Percentiles rank a stretch among this genome's conserved stretches.
Conservation (phyloP, 2,888 invertebrate genomes). For the Agonopterix arenella region DNA sequence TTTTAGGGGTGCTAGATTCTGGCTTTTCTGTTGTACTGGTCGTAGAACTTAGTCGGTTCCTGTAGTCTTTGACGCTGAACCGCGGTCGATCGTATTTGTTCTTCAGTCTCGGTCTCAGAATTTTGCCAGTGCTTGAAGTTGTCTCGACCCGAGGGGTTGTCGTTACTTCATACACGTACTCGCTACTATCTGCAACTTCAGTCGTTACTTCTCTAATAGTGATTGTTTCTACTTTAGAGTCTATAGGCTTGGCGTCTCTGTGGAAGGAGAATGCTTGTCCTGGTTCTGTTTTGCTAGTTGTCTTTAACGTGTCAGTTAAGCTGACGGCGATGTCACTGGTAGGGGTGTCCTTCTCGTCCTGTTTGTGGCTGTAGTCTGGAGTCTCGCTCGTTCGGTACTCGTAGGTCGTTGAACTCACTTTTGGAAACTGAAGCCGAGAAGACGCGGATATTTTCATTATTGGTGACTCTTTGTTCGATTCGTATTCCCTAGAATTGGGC, state of each 20-base stretch:
- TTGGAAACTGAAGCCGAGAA: slow-evolving; percentile 41
- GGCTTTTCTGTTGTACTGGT: slow-evolving; percentile 63
- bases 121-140: slow-evolving; percentile 38
- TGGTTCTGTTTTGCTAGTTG: slow-evolving; percentile 26
- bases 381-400: slow-evolving; percentile 45
- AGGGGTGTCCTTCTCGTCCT: slow-evolving; percentile 72
- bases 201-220: slow-evolving; percentile 37
- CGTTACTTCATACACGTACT: slow-evolving; percentile 34
- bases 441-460: slow-evolving; percentile 70
- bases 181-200: slow-evolving; percentile 28
- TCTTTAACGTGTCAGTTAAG: slow-evolving; percentile 45
- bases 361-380: slow-evolving; percentile 67
- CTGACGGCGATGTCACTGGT: slow-evolving; percentile 67
- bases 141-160: slow-evolving; percentile 44
- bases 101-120: slow-evolving; percentile 53
- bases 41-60: slow-evolving; percentile 78
- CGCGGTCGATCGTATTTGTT: slow-evolving; percentile 81
- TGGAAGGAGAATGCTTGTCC: slow-evolving; percentile 60
- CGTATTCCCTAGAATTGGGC: slow-evolving; percentile 35
- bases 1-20: slow-evolving; percentile 44
- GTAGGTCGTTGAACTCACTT: slow-evolving; percentile 31
- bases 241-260: slow-evolving; percentile 62
- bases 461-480: slow-evolving; percentile 54
- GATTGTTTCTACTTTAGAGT: slow-evolving; percentile 48
- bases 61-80: slow-evolving; percentile 87